Conservation (phyloP, 2,113 vertebrate genomes). For the Pao palembangensis region DNA sequence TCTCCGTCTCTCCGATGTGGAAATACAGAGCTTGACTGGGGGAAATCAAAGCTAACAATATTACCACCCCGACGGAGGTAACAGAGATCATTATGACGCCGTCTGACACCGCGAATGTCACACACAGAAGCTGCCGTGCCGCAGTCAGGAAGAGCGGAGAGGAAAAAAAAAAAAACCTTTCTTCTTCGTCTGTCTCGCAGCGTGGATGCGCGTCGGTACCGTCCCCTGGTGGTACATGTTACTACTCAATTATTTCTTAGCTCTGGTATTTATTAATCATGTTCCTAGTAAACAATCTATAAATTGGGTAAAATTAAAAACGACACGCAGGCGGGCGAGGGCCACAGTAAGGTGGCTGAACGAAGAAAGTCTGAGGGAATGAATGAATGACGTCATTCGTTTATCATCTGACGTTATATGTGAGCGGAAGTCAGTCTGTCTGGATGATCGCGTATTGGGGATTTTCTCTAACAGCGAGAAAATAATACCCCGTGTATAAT, state of each 20-base stretch:
- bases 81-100: no score
- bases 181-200: conserved; percentile 17
- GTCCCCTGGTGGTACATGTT: not conserved
- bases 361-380: no score
- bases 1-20: conserved; percentile 92
- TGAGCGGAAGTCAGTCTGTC: accelerated
- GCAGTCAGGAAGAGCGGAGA: conserved; percentile 51
- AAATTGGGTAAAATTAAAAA: no score
- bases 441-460: not conserved
- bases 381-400: no score
- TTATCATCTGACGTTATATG: no score
- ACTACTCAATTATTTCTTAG: no score
- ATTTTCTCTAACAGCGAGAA: accelerated
- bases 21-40: conserved; percentile 80
- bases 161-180: conserved; percentile 58
- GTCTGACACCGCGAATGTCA: no score
- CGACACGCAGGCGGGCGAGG: no score
- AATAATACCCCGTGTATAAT: accelerated
- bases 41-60: conserved; percentile 44
- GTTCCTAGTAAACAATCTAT: no score
- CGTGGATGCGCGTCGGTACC: not conserved
- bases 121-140: not conserved
- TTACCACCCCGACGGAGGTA: conserved; percentile 18
- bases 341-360: no score
- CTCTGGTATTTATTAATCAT: no score